Evolutionary conservation across 64 coral and sea anemone genomes (phyloP).

Genomic region (Hydrozoanthus tunicans): DNA sequence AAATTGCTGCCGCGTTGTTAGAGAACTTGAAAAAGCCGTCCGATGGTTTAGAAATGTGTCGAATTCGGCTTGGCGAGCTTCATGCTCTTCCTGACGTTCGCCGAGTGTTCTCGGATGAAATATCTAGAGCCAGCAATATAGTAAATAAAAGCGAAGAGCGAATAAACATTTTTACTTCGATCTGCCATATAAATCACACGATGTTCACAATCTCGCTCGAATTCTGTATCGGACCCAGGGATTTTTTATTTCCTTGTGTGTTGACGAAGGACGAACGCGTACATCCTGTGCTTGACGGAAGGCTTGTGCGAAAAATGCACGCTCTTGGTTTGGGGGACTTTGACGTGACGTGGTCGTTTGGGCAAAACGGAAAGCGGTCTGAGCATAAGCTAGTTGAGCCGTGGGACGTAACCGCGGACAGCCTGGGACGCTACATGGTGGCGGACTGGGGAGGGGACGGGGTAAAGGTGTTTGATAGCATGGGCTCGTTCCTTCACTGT

Average conservation of each 20-base stretch:
- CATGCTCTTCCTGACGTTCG: conserved; percentile 12
- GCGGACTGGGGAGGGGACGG: conserved; percentile 35
- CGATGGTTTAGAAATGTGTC: background rate
- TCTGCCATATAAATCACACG: conserved; percentile 30
- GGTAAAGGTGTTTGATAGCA: conserved; percentile 22
- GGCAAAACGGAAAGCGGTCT: conserved; percentile 26
- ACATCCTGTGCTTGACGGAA: conserved; percentile 24
- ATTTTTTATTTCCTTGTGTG: conserved; percentile 31
- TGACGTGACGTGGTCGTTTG: conserved; percentile 38
- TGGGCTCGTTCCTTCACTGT: conserved; percentile 24
- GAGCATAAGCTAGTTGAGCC: conserved; percentile 41
- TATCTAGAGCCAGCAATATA: background rate
- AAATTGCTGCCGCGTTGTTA: conserved; percentile 29
- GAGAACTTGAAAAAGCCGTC: background rate
- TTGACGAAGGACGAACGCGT: background rate
- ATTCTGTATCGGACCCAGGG: background rate
- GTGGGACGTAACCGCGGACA: conserved; percentile 30
- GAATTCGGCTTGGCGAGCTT: background rate
- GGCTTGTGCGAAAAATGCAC: conserved; percentile 11
- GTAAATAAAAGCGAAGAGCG: conserved; percentile 3
- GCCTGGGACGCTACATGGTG: conserved; percentile 23
- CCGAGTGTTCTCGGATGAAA: conserved; percentile 18
- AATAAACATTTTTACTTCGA: background rate
- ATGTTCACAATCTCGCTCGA: conserved; percentile 21
- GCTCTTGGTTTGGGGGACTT: background rate